Percentiles rank a stretch among this genome's conserved stretches.
Conservation (phyloP, 37 sponge, comb jelly and placozoan genomes). For the Chondrosia reniformis region DNA sequence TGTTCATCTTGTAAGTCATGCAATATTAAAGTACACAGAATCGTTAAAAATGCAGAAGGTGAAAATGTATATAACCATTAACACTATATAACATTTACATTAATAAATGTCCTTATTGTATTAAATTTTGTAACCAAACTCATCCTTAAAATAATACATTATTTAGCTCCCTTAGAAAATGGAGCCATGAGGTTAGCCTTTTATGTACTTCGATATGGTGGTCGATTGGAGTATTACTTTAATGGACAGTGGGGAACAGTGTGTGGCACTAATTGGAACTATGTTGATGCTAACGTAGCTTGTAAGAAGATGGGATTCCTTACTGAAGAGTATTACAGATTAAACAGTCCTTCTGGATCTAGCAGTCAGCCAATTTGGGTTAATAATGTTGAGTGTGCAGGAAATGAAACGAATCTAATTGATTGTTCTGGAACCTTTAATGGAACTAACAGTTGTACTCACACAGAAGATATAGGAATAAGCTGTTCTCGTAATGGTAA, state of each 20-base stretch:
- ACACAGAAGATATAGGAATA: conserved; percentile 15
- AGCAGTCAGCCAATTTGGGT: conserved; percentile 10
- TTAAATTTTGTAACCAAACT: no score
- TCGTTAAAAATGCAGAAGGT: no score
- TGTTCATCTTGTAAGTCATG: no score
- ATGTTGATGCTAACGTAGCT: background rate
- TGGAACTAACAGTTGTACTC: conserved; percentile 7
- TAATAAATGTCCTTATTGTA: no score
- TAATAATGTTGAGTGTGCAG: background rate
- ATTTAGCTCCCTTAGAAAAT: no score
- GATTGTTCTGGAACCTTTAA: background rate
- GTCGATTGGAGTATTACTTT: conserved; percentile 5
- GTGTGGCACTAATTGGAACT: background rate
- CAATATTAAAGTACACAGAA: no score
- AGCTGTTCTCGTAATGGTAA: background rate
- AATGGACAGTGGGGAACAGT: conserved; percentile 12
- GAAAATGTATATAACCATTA: no score
- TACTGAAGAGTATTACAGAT: background rate
- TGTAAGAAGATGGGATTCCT: conserved; percentile 13
- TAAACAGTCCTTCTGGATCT: background rate
- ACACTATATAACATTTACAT: no score
- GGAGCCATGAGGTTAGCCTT: no score
- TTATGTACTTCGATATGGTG: no score
- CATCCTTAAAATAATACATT: no score
- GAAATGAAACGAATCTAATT: background rate